Evolutionary conservation across 2,113 vertebrate genomes (phyloP).

Genomic region (Baryphthengus martii): DNA sequence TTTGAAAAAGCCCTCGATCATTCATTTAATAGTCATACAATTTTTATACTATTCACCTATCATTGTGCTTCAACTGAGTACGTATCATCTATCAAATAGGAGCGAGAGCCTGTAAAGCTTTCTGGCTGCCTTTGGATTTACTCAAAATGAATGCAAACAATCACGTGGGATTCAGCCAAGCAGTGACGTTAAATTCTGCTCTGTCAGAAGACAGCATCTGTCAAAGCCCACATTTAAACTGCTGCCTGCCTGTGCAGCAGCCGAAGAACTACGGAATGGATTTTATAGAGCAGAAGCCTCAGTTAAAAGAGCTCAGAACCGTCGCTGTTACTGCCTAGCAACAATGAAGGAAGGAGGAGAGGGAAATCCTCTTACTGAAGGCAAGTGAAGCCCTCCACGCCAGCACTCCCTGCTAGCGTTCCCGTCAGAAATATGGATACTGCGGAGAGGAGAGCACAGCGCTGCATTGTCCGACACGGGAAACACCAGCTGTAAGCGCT

Average conservation of each 20-base stretch:
- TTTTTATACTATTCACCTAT: slow-evolving; percentile 51
- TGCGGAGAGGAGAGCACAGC: slow-evolving; percentile 67
- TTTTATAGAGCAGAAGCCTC: slow-evolving; percentile 61
- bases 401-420: slow-evolving; percentile 53
- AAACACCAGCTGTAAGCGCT: slow-evolving; percentile 69
- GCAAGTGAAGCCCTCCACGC: slow-evolving; percentile 37
- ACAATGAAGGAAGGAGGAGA: slow-evolving; percentile 64
- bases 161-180: slow-evolving; percentile 82
- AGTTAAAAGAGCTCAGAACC: slow-evolving; percentile 53
- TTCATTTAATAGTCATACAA: slow-evolving; percentile 43
- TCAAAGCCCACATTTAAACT: slow-evolving; percentile 84
- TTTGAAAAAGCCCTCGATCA: background rate
- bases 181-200: slow-evolving; percentile 85
- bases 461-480: slow-evolving; percentile 72
- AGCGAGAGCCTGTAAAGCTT: slow-evolving; percentile 59
- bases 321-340: slow-evolving; percentile 77
- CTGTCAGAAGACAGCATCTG: slow-evolving; percentile 85
- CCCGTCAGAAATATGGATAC: slow-evolving; percentile 76
- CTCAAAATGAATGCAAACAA: slow-evolving; percentile 82
- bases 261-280: slow-evolving; percentile 69
- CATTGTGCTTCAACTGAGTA: background rate
- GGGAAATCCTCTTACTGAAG: slow-evolving; percentile 63
- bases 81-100: slow-evolving; percentile 33
- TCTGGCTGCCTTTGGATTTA: slow-evolving; percentile 71
- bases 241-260: slow-evolving; percentile 80